These are phyloP conservation scores for Vollenhovia emeryi DNA, from an alignment of 1,140 invertebrate species.

Conservation along the genomic window DNA sequence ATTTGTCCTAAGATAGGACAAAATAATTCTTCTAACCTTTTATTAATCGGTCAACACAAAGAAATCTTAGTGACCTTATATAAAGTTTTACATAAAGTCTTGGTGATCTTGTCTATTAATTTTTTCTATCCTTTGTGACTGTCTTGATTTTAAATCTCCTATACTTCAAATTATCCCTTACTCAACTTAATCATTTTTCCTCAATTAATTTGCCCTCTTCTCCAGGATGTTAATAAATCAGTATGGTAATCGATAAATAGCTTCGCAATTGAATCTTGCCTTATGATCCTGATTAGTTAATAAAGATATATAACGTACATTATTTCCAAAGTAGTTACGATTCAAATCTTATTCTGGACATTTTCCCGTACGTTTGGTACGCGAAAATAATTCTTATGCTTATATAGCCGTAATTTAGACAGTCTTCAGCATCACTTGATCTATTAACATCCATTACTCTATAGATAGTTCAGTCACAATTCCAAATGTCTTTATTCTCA, in stretches of 20 bases:
- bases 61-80: constrained; percentile 26
- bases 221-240: constrained; percentile 44
- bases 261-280: constrained; percentile 15
- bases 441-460: constrained; percentile 34
- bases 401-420: neutral
- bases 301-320: neutral
- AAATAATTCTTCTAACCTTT: constrained; percentile 13
- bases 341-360: constrained; percentile 16
- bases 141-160: neutral
- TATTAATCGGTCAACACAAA: constrained; percentile 38
- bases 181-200: neutral
- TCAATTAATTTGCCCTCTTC: neutral
- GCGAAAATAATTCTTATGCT: constrained; percentile 1
- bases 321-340: neutral
- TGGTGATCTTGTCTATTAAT: constrained; percentile 36
- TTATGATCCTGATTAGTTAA: neutral
- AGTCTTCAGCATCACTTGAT: constrained; percentile 6
- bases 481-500: neutral
- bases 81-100: constrained; percentile 26
- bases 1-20: constrained; percentile 9
- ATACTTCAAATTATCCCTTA: neutral
- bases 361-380: neutral
- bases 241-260: neutral
- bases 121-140: neutral
- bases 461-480: constrained; percentile 12